Base-by-base conservation (phyloP, 2,888 invertebrate species). In the Patella ulyssiponensis region DNA sequence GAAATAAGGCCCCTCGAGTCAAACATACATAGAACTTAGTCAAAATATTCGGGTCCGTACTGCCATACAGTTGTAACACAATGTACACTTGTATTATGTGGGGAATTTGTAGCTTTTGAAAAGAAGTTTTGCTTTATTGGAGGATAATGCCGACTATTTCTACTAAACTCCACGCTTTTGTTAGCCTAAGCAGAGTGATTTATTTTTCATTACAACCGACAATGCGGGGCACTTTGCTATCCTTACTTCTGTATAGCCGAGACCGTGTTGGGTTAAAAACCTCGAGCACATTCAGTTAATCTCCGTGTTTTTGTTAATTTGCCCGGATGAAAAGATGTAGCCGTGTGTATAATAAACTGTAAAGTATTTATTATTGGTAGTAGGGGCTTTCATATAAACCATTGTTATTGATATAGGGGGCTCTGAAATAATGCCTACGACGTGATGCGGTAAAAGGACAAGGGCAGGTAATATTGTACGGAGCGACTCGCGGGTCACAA, bases 201-300 rank as follows among this genome's bases (percentile, higher is more conserved):
- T 79, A 79, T 79, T 79, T 79, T 79, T 77, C 79, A 79, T 79
- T 79, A 79, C 33, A 51, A 71, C 44, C 33, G 53, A 77, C 74
- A 77, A 77, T 69, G 64, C 56, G 14, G 11, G 23, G 33, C 69
- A 27, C 33, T 75, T 58, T 69, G 20, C 51, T 7, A 23, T 33
- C 73, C 74, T 64, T 69, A 74, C 52, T 52, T 70, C 69, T 27
- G 56, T 69, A 73, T 71, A n/a, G 70, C 69, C 33, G 74, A 51
- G 69, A 51, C 33, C 74, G 54, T 52, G 64, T 20, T n/a, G 58
- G 52, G 64, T 58, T 44, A 54, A 56, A 74, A 77, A 54, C 70
- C 54, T 23, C 27, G 20, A 27, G 20, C 15, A 15, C 23, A 44
- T 20, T 53, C 51, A 58, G n/a, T 52, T 74, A 72, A 52, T 54